Percentiles rank a stretch among this genome's conserved stretches.
Evolutionary conservation across 2,113 vertebrate genomes (phyloP).

Genomic region (Atractosteus spatula): DNA sequence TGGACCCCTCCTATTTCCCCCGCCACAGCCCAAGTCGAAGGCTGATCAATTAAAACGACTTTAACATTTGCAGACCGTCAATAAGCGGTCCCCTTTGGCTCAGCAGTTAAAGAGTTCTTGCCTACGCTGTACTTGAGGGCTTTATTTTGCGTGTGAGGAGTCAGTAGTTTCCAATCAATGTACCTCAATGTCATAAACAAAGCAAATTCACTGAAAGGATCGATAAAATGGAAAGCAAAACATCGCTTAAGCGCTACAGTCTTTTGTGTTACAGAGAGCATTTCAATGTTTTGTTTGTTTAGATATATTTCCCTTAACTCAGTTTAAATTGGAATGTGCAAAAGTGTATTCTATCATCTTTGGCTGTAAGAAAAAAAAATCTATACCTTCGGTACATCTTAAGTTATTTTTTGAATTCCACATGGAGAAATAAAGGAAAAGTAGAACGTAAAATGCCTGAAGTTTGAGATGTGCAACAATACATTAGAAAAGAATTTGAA

Average conservation of each 20-base stretch:
- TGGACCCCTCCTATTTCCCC: conserved; percentile 21
- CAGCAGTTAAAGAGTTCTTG: conserved; percentile 41
- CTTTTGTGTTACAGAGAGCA: conserved; percentile 9
- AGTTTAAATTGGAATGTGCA: neutral
- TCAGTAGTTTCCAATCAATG: conserved; percentile 55
- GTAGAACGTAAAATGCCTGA: neutral
- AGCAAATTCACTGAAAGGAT: conserved; percentile 36
- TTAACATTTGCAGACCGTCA: conserved; percentile 68
- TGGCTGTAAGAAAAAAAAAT: neutral
- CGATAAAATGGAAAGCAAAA: conserved; percentile 30
- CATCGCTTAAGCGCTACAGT: conserved; percentile 36
- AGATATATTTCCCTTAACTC: neutral
- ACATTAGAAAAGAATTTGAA: neutral
- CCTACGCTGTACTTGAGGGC: conserved; percentile 46
- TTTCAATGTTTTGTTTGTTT: neutral
- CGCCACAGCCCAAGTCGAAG: conserved; percentile 47
- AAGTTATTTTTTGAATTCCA: neutral
- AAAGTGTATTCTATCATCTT: neutral
- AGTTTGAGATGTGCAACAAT: neutral
- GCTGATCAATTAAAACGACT: conserved; percentile 77
- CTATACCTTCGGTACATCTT: neutral
- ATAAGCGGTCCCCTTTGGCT: conserved; percentile 67
- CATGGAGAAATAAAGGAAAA: neutral
- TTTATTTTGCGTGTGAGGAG: conserved; percentile 42
- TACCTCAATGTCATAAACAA: conserved; percentile 59